Conservation (phyloP, 2,113 vertebrate species). For the Phaethornis superciliosus region DNA sequence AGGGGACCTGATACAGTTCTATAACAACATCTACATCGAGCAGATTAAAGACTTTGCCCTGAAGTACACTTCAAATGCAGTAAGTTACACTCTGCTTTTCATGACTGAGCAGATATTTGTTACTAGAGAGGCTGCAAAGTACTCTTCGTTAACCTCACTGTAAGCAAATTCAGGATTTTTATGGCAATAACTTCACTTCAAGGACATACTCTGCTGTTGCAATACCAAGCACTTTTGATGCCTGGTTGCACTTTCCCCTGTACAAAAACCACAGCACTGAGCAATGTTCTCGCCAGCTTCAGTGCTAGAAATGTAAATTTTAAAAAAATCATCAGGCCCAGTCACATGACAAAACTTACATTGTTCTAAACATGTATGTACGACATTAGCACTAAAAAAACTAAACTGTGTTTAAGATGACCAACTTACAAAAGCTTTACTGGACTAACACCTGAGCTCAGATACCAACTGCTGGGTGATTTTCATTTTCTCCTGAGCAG, state of each 20-base stretch:
- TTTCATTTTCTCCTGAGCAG: constrained; percentile 50
- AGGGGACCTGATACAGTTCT: constrained; percentile 92
- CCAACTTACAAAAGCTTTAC: background rate
- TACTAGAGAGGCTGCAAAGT: rapidly evolving
- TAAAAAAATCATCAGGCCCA: background rate
- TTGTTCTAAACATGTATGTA: rapidly evolving
- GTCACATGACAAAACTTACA: rapidly evolving
- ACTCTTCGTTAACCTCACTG: too few species aligned
- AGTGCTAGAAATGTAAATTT: background rate
- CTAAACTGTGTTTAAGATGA: background rate
- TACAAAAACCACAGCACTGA: too few species aligned
- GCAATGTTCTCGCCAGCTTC: background rate
- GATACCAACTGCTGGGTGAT: rapidly evolving
- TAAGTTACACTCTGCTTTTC: constrained; percentile 36
- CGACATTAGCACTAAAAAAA: rapidly evolving
- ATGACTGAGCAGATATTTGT: rapidly evolving
- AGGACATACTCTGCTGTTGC: background rate
- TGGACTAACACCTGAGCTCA: background rate
- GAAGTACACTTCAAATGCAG: constrained; percentile 80
- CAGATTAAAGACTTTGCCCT: constrained; percentile 85
- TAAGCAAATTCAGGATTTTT: background rate
- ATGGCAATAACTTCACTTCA: background rate
- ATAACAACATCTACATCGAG: constrained; percentile 87
- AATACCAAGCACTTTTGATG: background rate
- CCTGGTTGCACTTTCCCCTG: background rate